Base-by-base conservation (phyloP, 2,113 vertebrate genomes). In the Aegithalos caudatus region DNA sequence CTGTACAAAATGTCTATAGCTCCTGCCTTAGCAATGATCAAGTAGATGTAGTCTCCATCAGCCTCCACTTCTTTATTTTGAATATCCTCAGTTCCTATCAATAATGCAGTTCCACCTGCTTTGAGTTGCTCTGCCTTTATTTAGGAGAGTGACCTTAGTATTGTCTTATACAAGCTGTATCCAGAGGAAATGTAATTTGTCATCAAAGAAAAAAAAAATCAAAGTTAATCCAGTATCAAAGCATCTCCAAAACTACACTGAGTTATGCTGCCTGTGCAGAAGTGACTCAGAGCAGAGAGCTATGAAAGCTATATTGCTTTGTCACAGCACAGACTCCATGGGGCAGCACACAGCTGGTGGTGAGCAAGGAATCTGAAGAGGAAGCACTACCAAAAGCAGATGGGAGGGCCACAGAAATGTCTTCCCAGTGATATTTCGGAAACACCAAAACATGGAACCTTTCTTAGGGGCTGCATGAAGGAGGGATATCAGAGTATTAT, bases 251-350 rank as follows among this genome's bases (percentile, higher is more conserved):
- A 86, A 21, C 11, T 14, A 11, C 23, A 24, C 3, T 48, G 50
- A 88, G 14, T 45, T 65, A 3, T 20, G 23, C 40, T 9, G 4
- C 8, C 37, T 7, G 11, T 7, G 18, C 1, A 0, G 21, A 48
- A 61, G 35, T 3, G 38, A 24, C 61, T 27, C 56, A 12, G 73
- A 44, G 40, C 12, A 35, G 20, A 58, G 29, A 11, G 24, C 24
- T 28, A 15, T 0, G 0, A 10, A 77, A 53, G 24, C 35, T 62
- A 48, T 14, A 21, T 8, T 69, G 31, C 48, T 61, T 28, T 45
- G 14, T 38, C 61, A 21, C 18, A 71, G 38, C 64, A 69, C 38
- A 35, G 57, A 33, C 27, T 15, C 1, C 1, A 9, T 0, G 0
- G 74, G 37, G 27, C 83, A 86, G n/a, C 22, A 57, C 24, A 38